Evolutionary conservation across 2,113 vertebrate genomes (phyloP), one percentile per base, ranked within the genome.

Genomic region (Chlorodrepanis virens): DNA sequence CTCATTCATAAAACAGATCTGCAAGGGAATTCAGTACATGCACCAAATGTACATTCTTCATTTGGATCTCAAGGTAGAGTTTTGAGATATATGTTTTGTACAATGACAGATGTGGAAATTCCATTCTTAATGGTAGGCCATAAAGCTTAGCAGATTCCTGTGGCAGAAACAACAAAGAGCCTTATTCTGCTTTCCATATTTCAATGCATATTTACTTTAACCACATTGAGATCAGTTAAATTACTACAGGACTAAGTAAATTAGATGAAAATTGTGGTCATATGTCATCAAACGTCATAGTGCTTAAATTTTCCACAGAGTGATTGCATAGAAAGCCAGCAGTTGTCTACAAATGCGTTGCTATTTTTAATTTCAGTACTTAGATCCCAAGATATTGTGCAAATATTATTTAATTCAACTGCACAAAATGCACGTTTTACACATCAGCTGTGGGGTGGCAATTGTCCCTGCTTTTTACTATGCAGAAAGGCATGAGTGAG

Each of bases 1-100:
- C 92, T 96, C 99, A 14, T 99, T 99, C 88, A 98, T 99, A 83
- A 98, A 98, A 54, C 99, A 99, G 96, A 99, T 99, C 95, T 99
- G 99, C 81, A 99, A 99, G 88, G 99, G 99, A 24, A 98, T 99
- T 93, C 98, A 98, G 77, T 98, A 99, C 96, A 99, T 99, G 99
- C 99, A 99, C 53, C 99, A 99, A 95, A 99, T 99, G 99, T 99
- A 99, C 92, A 99, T 99, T 93, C 98, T 99, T 24, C 99, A 99
- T 89, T 97, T 99, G 47, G 99, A 99, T 96, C 98, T 99, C 82
- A 99, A 99, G 99, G 99, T 99, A 98, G 61, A 70, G 25, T n/a
- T 64, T 7, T 74, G 6, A 80, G 59, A 71, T 80, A 16, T 57
- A 24, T 86, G 35, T 79, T 95, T 83, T 90, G 49, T 69, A 39